Percentiles rank a stretch among this genome's conserved stretches.
These are phyloP conservation scores for Oscheius sp. DNA, from an alignment of 2,888 invertebrate genomes.

Conservation along the genomic window DNA sequence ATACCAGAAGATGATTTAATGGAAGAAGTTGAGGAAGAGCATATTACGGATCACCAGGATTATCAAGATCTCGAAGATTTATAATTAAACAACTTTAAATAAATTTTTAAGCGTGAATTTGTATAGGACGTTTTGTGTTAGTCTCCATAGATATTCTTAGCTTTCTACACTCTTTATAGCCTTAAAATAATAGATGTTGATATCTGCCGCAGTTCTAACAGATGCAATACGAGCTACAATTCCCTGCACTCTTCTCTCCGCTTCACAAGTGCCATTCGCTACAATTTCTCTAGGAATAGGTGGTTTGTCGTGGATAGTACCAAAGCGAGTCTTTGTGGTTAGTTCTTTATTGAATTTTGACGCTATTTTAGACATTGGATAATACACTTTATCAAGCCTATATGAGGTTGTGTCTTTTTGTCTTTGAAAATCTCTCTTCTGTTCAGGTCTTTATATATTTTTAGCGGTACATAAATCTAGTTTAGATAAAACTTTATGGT, in stretches of 20 bases:
- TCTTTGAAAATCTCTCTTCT: slow-evolving; percentile 64
- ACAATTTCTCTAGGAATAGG: slow-evolving; percentile 53
- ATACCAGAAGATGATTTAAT: too few species aligned
- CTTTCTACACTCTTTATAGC: background rate
- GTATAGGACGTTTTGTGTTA: too few species aligned
- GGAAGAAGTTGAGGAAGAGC: too few species aligned
- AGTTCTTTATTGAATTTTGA: background rate
- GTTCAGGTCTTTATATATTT: slow-evolving; percentile 36
- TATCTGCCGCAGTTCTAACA: slow-evolving; percentile 38
- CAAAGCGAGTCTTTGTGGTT: slow-evolving; percentile 36
- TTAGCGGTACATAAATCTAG: background rate
- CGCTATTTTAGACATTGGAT: slow-evolving; percentile 45
- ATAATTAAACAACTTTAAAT: too few species aligned
- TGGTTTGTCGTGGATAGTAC: slow-evolving; percentile 56
- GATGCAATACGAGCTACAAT: slow-evolving; percentile 40
- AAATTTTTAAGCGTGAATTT: too few species aligned
- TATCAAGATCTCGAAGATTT: too few species aligned
- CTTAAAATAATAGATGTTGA: slow-evolving; percentile 24
- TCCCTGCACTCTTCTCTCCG: slow-evolving; percentile 52
- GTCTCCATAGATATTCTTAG: too few species aligned
- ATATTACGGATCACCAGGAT: too few species aligned
- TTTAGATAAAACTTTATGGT: slow-evolving; percentile 55
- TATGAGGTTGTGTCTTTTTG: slow-evolving; percentile 63
- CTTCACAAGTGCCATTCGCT: slow-evolving; percentile 61
- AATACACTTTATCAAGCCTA: slow-evolving; percentile 59